Evolutionary conservation across 2,888 invertebrate species (phyloP).

Genomic region (Ophion obscuratus): DNA sequence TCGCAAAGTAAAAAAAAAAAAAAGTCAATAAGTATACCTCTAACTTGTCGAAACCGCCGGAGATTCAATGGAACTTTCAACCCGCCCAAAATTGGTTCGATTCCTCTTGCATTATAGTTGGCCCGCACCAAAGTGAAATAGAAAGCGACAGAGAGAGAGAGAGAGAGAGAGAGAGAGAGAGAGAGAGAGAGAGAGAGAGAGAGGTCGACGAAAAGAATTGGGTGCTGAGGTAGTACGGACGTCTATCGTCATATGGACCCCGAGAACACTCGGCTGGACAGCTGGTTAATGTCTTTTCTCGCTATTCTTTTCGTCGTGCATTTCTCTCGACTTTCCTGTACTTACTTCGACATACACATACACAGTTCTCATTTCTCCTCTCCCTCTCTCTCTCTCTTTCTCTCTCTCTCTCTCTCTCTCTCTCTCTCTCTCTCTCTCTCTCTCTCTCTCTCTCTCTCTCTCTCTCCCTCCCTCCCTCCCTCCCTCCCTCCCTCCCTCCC

Average conservation of each 20-base stretch:
- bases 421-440: constrained; percentile 6
- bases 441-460: constrained; percentile 10
- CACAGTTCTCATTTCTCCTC: constrained; percentile 61
- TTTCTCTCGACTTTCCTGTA: constrained; percentile 41
- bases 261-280: constrained; percentile 42
- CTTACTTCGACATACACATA: constrained; percentile 29
- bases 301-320: constrained; percentile 51
- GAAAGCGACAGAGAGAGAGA: background rate
- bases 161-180: background rate
- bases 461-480: constrained; percentile 7
- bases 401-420: constrained; percentile 10
- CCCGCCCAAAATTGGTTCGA: constrained; percentile 46
- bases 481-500: constrained; percentile 2
- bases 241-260: constrained; percentile 45
- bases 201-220: background rate
- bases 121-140: constrained; percentile 13
- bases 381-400: constrained; percentile 40
- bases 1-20: constrained; percentile 18
- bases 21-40: background rate
- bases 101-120: constrained; percentile 50
- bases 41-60: constrained; percentile 2
- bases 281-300: constrained; percentile 64
- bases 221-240: background rate
- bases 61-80: constrained; percentile 38
- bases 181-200: background rate